Evolutionary conservation across 2,888 invertebrate genomes (phyloP), one percentile per base, ranked within the genome.

Genomic region (Drosophila koepferae): DNA sequence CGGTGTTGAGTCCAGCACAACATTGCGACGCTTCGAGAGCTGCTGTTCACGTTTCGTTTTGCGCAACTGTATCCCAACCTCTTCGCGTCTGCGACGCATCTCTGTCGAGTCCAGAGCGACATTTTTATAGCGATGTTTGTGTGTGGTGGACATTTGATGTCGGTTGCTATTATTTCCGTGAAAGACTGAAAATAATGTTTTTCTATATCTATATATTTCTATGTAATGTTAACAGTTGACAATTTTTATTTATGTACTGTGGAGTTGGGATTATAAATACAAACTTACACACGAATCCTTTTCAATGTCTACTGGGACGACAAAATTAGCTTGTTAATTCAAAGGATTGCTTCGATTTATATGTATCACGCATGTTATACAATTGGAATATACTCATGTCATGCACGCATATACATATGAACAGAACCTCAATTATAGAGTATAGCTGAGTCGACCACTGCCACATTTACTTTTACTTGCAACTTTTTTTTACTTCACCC

Each of bases 11-110:
- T 92, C 92, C 43, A 92, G 80, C 63, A 92, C 91, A 63, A 98
- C 98, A 95, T 99, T 98, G 83, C 99, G 95, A 68, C 98, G 94
- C 94, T 99, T 99, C 77, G 97, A 97, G 43, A 99, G 94, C 93
- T 99, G 99, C 92, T 98, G 98, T 93, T 99, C 99, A 74, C 99
- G 94, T 93, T 99, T 99, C 90, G 98, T 98, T 94, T 99, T 99
- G 61, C 99, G 94, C 56, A 99, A 94, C 91, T 99, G 99, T 36
- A 99, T 97, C 34, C 99, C 99, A 93, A 99, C 99, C 91, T 99
- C 99, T 93, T 99, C 99, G 48, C 99, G 94, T 46, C 99, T 94
- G 61, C 99, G 95, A 56, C 99, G 95, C 86, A 99, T 94, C 93
- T 99, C 99, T 81, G 98, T 97, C 6, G 98, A 97, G 93, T 98